Percentiles rank a stretch among this genome's conserved stretches.
phyloP scores from a whole-genome alignment of 2,888 invertebrate species.

The Acleris literana region DNA sequence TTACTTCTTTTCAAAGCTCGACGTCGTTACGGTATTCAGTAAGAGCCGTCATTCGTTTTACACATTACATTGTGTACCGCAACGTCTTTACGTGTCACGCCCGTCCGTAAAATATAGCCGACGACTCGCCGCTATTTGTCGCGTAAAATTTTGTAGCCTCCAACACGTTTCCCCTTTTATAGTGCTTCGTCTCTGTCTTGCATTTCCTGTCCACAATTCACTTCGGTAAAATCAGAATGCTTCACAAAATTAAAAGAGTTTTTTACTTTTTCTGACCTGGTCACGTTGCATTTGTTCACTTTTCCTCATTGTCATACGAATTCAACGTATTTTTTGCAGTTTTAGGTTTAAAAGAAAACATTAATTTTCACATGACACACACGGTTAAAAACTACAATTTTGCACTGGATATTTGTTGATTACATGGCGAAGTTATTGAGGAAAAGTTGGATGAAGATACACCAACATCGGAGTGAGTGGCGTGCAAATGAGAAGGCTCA shows the following conservation, averaged over 20 bases:
- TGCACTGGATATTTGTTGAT: too few relatives aligned
- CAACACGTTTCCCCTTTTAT: slow-evolving; percentile 36
- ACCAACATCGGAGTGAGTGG: too few relatives aligned
- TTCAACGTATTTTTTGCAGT: too few relatives aligned
- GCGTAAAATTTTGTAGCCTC: slow-evolving; percentile 34
- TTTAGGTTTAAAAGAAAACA: too few relatives aligned
- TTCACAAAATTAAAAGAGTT: not conserved
- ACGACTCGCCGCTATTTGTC: slow-evolving; percentile 32
- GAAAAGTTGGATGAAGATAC: too few relatives aligned
- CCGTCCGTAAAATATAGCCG: slow-evolving; percentile 26
- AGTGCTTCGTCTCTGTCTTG: slow-evolving; percentile 35
- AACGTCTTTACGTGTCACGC: slow-evolving; percentile 29
- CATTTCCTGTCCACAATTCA: slow-evolving; percentile 33
- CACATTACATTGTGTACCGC: slow-evolving; percentile 28
- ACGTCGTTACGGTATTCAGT: slow-evolving; percentile 8
- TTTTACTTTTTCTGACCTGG: too few relatives aligned
- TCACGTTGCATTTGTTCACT: too few relatives aligned
- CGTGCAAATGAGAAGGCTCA: too few relatives aligned
- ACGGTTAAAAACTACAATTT: too few relatives aligned
- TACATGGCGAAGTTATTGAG: too few relatives aligned
- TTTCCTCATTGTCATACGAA: too few relatives aligned
- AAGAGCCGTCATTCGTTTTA: slow-evolving; percentile 16
- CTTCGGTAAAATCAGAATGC: not conserved
- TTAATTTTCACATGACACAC: too few relatives aligned
- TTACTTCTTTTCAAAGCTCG: slow-evolving; percentile 7